phyloP scores from a whole-genome alignment of 2,797 vertebrate genomes.

The Pteropus rufus region DNA sequence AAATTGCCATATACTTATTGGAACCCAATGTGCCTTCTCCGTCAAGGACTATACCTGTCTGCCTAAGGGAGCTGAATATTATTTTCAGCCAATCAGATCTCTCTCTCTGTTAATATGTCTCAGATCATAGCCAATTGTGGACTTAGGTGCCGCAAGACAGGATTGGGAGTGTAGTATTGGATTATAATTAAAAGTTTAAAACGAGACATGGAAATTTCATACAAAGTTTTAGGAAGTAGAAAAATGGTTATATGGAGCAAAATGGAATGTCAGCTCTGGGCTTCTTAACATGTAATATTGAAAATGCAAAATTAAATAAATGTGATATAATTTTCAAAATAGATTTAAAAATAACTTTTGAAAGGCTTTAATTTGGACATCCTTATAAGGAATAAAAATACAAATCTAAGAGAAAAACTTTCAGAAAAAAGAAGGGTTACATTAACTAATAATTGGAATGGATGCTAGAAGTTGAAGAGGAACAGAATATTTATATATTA shows the following conservation, averaged over 20 bases:
- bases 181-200: conserved; percentile 21
- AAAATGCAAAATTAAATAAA: neutral
- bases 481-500: neutral
- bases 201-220: neutral
- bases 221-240: neutral
- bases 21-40: neutral
- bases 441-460: neutral
- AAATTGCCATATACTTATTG: neutral
- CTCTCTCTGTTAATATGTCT: neutral
- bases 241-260: neutral
- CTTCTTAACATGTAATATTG: neutral
- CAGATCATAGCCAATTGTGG: neutral
- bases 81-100: neutral
- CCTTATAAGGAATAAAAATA: neutral
- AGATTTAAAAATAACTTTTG: neutral
- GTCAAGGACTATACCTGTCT: neutral
- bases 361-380: neutral
- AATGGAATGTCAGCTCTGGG: neutral
- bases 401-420: neutral
- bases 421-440: neutral
- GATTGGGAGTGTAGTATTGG: neutral
- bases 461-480: neutral
- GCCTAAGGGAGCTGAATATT: neutral
- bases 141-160: neutral
- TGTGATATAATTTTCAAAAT: neutral